These are phyloP conservation scores for Ommatoiulus sabulosus DNA, from an alignment of 2,888 invertebrate genomes.

Conservation along the genomic window DNA sequence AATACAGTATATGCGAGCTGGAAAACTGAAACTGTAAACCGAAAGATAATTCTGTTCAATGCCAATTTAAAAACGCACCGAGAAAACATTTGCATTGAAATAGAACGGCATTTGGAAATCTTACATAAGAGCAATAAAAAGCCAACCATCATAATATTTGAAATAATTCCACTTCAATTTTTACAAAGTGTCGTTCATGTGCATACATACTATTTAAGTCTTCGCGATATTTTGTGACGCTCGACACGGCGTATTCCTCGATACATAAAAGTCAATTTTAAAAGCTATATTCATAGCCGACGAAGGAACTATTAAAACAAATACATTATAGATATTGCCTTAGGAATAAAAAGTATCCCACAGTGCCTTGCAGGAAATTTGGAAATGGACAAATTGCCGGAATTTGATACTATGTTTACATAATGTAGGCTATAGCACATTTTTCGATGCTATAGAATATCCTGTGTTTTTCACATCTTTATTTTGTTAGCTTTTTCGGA, in stretches of 20 bases:
- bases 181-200: not conserved
- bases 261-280: not conserved
- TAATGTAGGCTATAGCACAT: too few relatives aligned
- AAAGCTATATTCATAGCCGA: not conserved
- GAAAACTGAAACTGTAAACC: constrained; percentile 16
- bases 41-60: constrained; percentile 27
- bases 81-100: constrained; percentile 4
- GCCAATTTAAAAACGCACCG: not conserved
- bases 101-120: not conserved
- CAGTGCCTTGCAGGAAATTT: too few relatives aligned
- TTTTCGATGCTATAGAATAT: too few relatives aligned
- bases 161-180: not conserved
- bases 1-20: not conserved
- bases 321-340: not conserved
- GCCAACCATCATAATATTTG: not conserved
- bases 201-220: not conserved
- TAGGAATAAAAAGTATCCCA: too few relatives aligned
- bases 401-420: too few relatives aligned
- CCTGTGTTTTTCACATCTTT: too few relatives aligned
- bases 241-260: not conserved
- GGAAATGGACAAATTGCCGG: too few relatives aligned
- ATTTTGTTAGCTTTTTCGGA: too few relatives aligned
- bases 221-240: not conserved
- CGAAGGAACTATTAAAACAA: not conserved
- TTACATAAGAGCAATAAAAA: not conserved